Base-by-base conservation (phyloP, 2,888 invertebrate genomes). In the Cyclophora punctaria region DNA sequence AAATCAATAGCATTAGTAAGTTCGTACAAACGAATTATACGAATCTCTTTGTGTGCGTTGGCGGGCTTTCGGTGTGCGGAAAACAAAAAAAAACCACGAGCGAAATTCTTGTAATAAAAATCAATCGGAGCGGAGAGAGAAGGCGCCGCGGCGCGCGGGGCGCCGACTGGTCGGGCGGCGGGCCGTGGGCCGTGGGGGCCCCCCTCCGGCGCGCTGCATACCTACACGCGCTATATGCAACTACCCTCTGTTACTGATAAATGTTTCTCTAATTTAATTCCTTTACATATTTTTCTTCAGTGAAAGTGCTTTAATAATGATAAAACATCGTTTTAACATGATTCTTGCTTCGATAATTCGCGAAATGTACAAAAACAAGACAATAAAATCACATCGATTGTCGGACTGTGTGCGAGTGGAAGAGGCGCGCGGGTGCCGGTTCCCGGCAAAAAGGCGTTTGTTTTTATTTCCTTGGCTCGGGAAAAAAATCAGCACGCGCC, bases 91-190 rank as follows among this genome's bases (percentile, higher is more conserved):
- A 85, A 83, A 78, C 80, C 82, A 76, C 80, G 78, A 84, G 80
- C 80, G 76, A 85, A 86, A 87, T 88, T 86, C 88, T 87, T 87
- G 87, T 88, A 89, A 89, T 89, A 88, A 89, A 89, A 89, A 88
- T 89, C 88, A 89, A 89, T 89, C 88, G 90, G 83, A 84, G 87
- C 82, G 81, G 81, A 84, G 86, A 80, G 81, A 82, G 83, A 81
- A 82, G 83, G 84, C 84, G 80, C 80, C 84, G 80, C 66, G 55
- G 81, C 74, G 81, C 44, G 34, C 44, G 44, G 42, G 83, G 84
- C 80, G 83, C 82, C 82, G 83, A 75, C 82, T 73, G 80, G 82
- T 71, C 81, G 87, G 78, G 78, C 67, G 76, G 78, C 67, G 76
- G 66, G 4, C 37, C 69, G 61, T 48, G 58, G 63, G 67, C 60